Conservation (phyloP, 1,140 invertebrate species). For the Brachionus paranguensis region DNA sequence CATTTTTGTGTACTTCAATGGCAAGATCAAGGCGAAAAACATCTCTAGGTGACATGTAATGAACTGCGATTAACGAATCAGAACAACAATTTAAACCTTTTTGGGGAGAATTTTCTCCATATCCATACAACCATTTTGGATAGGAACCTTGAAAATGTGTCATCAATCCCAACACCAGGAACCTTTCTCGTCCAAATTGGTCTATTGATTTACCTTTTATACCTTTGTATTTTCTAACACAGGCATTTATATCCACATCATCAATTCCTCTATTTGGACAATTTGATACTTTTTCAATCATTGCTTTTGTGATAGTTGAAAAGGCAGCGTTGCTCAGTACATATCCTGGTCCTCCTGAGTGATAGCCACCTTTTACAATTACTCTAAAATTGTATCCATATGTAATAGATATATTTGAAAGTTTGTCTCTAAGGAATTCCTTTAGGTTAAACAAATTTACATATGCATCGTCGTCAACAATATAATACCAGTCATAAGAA, state of each 20-base stretch:
- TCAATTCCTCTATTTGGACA: neutral
- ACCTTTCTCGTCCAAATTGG: neutral
- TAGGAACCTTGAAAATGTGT: neutral
- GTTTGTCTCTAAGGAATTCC: constrained; percentile 46
- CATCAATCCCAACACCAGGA: neutral
- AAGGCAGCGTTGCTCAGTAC: constrained; percentile 44
- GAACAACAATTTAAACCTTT: neutral
- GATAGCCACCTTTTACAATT: neutral
- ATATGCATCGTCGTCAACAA: constrained; percentile 88
- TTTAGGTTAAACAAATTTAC: constrained; percentile 59
- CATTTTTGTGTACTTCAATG: neutral
- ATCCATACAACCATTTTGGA: neutral
- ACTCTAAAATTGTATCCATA: constrained; percentile 21
- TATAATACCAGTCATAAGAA: constrained; percentile 78
- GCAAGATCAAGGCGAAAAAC: neutral
- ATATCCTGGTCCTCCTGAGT: constrained; percentile 47
- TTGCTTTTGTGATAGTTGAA: neutral
- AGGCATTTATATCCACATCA: neutral
- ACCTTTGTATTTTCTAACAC: neutral
- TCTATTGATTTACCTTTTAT: neutral
- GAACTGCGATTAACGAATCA: neutral
- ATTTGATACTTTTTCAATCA: neutral
- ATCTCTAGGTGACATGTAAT: neutral
- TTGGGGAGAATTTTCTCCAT: neutral
- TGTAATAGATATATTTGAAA: constrained; percentile 42